Evolutionary conservation across 2,888 invertebrate species (phyloP).

Genomic region (Acleris laterana): DNA sequence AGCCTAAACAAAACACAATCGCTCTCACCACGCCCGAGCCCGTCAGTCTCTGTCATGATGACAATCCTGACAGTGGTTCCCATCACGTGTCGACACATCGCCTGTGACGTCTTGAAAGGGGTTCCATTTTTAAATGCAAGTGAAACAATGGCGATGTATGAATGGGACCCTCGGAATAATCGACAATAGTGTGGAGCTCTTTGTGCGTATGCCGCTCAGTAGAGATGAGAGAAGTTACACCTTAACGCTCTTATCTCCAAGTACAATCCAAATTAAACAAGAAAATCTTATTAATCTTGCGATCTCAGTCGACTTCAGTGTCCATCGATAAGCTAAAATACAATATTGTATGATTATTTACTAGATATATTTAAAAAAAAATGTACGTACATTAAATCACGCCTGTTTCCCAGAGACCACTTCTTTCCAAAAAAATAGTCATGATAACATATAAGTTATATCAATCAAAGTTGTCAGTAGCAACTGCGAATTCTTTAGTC

Average conservation of each 20-base stretch:
- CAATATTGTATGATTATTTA: too few species aligned
- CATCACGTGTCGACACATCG: slow-evolving; percentile 44
- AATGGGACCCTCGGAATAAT: slow-evolving; percentile 70
- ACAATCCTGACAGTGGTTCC: slow-evolving; percentile 56
- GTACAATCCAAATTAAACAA: too few species aligned
- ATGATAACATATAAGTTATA: too few species aligned
- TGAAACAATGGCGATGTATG: slow-evolving; percentile 71
- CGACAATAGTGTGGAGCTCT: slow-evolving; percentile 63
- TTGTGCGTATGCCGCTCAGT: slow-evolving; percentile 41
- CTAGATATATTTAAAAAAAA: too few species aligned
- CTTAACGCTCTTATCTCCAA: not conserved
- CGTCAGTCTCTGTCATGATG: slow-evolving; percentile 51
- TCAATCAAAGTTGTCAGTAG: too few species aligned
- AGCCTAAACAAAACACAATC: slow-evolving; percentile 23
- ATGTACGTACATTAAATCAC: too few species aligned
- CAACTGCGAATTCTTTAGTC: too few species aligned
- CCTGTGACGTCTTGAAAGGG: slow-evolving; percentile 56
- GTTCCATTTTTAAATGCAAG: slow-evolving; percentile 62
- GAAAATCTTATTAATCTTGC: too few species aligned
- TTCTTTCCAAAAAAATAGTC: too few species aligned
- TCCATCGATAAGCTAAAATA: too few species aligned
- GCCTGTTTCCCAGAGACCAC: too few species aligned
- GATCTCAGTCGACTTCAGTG: too few species aligned
- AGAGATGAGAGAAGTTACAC: slow-evolving; percentile 37
- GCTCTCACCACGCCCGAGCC: slow-evolving; percentile 9